Conservation (phyloP, 2,797 vertebrate species). For the Anguilla obscura region DNA sequence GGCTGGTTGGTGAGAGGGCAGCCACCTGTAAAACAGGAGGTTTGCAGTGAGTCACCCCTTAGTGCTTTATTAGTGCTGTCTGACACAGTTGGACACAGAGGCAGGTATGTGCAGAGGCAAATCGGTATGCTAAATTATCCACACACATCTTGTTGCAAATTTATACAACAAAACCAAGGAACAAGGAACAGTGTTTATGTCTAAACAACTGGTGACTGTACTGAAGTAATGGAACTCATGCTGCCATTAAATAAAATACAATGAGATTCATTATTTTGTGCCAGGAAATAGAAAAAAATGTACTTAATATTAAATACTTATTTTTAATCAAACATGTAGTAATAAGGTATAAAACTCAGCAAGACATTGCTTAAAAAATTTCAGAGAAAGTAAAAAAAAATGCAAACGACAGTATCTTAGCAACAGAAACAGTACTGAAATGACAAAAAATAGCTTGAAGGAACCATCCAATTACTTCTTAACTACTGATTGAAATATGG, state of each 20-base stretch:
- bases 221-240: background rate
- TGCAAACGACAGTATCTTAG: background rate
- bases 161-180: background rate
- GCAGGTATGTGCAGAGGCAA: background rate
- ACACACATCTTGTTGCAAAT: background rate
- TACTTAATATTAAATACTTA: background rate
- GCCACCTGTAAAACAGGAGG: slow-evolving; percentile 77
- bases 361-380: background rate
- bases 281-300: background rate
- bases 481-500: background rate
- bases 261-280: background rate
- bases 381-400: background rate
- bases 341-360: background rate
- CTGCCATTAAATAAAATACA: background rate
- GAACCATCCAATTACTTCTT: background rate
- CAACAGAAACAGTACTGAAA: slow-evolving; percentile 3
- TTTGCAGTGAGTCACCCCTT: slow-evolving; percentile 13
- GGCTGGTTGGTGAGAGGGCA: slow-evolving; percentile 82
- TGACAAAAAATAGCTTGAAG: background rate
- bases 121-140: background rate
- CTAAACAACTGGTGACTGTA: background rate
- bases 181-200: background rate
- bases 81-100: background rate
- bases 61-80: background rate
- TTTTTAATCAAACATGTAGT: background rate